Evolutionary conservation across 2,888 invertebrate genomes (phyloP), one percentile per base, ranked within the genome.

Genomic region (Epinotia brunnichana): DNA sequence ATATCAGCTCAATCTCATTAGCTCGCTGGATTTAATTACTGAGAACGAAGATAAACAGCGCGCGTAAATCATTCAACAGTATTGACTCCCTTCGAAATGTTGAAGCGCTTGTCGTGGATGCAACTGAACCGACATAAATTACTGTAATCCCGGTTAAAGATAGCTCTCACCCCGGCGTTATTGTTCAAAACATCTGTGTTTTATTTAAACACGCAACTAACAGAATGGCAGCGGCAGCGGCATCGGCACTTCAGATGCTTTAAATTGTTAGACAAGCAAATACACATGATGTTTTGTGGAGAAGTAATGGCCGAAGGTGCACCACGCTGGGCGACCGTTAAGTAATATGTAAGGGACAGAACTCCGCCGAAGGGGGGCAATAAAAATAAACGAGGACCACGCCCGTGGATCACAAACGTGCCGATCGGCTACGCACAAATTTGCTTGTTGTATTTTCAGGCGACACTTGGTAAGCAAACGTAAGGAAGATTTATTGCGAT

Each of bases 391-490:
- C 80, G 82, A 85, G 82, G 78, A 81, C 87, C 86, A 85, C 87
- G 83, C 87, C 87, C 82, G 80, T 83, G 81, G 79, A 80, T 81
- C 82, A 80, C 83, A 86, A 85, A 86, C 84, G 83, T 84, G 87
- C 85, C 85, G 87, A 85, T 85, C 81, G 79, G 80, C 80, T 80
- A 77, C 78, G 79, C 81, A 83, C 82, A 77, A 87, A 85, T 85
- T 85, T 77, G 83, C 84, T 83, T 84, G 84, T 86, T 87, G 86
- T 89, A 81, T 88, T 87, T 88, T 83, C 83, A 87, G 81, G 85
- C 82, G 86, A 89, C 89, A 88, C 86, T 88, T 85, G 85, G 89
- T 88, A 88, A 85, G 87, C 88, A 91, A 85, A 92, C 89, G 88
- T 85, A 84, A 83, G 85, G 82, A 83, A 86, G 88, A 90, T 92